Evolutionary conservation across 1,140 invertebrate species (phyloP).

Genomic region (Homalodisca vitripennis): DNA sequence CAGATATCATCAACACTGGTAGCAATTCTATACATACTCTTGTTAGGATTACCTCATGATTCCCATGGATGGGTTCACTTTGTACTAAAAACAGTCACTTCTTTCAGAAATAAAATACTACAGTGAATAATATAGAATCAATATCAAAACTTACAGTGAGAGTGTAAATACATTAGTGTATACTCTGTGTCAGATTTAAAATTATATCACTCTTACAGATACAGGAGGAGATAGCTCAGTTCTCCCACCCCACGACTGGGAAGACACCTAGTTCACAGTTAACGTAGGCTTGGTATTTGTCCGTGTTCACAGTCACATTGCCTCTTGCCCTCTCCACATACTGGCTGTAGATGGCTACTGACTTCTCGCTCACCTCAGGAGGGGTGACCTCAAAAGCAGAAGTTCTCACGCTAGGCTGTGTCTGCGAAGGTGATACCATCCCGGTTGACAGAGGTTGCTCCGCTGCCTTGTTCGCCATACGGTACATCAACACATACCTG

Average conservation of each 20-base stretch:
- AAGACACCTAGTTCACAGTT: slow-evolving; percentile 30
- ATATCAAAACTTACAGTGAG: too few species aligned
- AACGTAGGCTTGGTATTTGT: slow-evolving; percentile 25
- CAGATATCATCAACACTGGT: too few species aligned
- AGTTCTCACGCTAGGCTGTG: background rate
- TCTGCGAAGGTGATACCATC: background rate
- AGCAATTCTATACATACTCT: too few species aligned
- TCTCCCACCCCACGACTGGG: slow-evolving; percentile 10
- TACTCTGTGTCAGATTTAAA: too few species aligned
- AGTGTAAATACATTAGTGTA: too few species aligned
- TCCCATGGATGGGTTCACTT: too few species aligned
- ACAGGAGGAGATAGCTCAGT: too few species aligned
- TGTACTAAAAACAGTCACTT: too few species aligned
- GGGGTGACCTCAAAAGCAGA: slow-evolving; percentile 11
- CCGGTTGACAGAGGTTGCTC: background rate
- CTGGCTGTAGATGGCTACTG: slow-evolving; percentile 24
- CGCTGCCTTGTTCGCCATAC: slow-evolving; percentile 9
- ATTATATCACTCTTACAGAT: too few species aligned
- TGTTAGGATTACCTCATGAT: too few species aligned
- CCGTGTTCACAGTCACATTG: background rate
- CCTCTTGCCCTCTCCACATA: slow-evolving; percentile 22
- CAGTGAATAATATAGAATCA: too few species aligned
- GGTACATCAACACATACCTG: slow-evolving; percentile 21
- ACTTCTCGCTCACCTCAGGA: slow-evolving; percentile 12
- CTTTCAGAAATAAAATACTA: too few species aligned